Percentiles rank a stretch among this genome's conserved stretches.
These are phyloP conservation scores for Paramormyrops hopkinsi DNA, from an alignment of 2,797 vertebrate genomes.

Conservation along the genomic window DNA sequence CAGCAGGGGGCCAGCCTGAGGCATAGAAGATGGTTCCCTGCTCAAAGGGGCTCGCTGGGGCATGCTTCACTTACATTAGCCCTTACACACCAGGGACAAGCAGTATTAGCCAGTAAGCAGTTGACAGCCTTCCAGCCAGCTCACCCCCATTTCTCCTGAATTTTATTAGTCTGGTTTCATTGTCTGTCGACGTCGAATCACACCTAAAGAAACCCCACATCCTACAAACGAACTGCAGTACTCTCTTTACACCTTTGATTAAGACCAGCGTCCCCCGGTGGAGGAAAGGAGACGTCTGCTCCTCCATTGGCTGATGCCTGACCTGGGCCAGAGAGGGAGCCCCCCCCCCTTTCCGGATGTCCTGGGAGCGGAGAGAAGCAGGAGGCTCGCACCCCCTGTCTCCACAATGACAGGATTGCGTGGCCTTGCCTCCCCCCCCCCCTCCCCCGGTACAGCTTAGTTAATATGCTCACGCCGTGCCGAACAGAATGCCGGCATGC, in stretches of 20 bases:
- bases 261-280: background rate
- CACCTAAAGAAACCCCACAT: background rate
- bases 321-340: background rate
- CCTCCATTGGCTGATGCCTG: background rate
- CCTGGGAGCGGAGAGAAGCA: background rate
- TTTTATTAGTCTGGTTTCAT: background rate
- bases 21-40: background rate
- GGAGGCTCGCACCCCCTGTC: background rate
- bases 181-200: background rate
- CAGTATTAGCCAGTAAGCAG: background rate
- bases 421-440: conserved; percentile 14
- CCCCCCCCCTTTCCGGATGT: background rate
- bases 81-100: background rate
- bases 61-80: background rate
- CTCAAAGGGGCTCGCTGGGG: background rate
- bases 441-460: conserved; percentile 23
- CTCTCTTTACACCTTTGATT: background rate
- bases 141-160: background rate
- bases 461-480: conserved; percentile 25
- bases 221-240: background rate
- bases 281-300: background rate
- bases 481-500: conserved; percentile 10
- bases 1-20: background rate
- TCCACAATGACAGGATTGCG: background rate
- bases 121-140: background rate